Evolutionary conservation across 2,797 vertebrate genomes (phyloP).

Genomic region (Protosalanx chinensis): DNA sequence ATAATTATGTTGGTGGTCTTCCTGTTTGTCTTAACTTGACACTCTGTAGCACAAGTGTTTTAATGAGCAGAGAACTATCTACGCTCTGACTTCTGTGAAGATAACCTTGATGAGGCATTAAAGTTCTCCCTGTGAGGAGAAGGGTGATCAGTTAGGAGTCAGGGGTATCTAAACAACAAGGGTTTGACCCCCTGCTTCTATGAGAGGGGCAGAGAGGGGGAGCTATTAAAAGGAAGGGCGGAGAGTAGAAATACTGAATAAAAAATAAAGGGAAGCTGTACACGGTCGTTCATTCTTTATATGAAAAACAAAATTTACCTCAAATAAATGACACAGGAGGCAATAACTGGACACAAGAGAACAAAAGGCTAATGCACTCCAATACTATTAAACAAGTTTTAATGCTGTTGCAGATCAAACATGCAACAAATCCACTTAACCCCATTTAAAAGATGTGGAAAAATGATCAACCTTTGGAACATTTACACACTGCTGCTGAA

Average conservation of each 20-base stretch:
- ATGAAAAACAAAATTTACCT: slow-evolving; percentile 76
- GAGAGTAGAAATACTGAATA: background rate
- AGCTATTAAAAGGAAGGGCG: background rate
- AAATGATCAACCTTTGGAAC: slow-evolving; percentile 50
- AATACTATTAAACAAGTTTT: slow-evolving; percentile 99
- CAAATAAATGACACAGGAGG: slow-evolving; percentile 99
- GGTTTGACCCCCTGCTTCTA: background rate
- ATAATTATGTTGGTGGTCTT: no score
- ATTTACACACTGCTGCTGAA: slow-evolving; percentile 52
- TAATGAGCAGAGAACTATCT: background rate
- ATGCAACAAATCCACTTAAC: slow-evolving; percentile 98
- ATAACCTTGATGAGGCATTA: background rate
- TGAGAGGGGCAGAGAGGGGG: background rate
- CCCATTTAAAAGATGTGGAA: slow-evolving; percentile 76
- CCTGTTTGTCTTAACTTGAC: background rate
- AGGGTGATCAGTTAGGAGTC: background rate
- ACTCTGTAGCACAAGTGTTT: background rate
- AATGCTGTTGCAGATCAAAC: slow-evolving; percentile 99
- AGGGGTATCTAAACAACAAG: background rate
- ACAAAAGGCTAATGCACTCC: slow-evolving; percentile 99
- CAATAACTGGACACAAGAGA: slow-evolving; percentile 99
- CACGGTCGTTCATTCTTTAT: slow-evolving; percentile 51
- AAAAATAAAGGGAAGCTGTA: slow-evolving; percentile 27
- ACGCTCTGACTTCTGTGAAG: background rate
- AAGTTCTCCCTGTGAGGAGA: background rate